phyloP scores from a whole-genome alignment of 1,140 invertebrate genomes.

The Hestina assimilis region DNA sequence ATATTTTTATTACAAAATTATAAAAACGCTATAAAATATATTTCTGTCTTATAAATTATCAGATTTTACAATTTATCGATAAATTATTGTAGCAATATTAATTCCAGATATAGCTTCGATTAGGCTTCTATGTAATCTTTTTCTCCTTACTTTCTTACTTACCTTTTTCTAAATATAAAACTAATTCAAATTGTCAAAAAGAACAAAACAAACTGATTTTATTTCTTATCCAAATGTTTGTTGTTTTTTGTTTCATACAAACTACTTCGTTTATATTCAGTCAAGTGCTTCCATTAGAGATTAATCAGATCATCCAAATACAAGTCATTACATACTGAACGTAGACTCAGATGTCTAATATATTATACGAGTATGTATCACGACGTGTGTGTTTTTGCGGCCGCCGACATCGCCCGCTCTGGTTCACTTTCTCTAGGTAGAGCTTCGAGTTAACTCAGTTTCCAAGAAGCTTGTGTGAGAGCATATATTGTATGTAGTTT shows the following conservation, averaged over 20 bases:
- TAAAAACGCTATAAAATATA: not conserved
- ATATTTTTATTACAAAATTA: not conserved
- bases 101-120: too few species aligned
- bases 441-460: not conserved
- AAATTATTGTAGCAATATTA: too few species aligned
- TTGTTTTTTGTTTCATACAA: not conserved
- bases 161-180: too few species aligned
- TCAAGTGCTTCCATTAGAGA: not conserved
- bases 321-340: not conserved
- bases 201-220: not conserved
- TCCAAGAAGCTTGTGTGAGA: not conserved
- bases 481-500: too few species aligned
- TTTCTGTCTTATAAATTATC: too few species aligned
- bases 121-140: too few species aligned
- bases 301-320: not conserved
- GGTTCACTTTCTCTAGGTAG: not conserved
- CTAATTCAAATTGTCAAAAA: not conserved
- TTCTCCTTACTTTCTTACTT: too few species aligned
- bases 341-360: not conserved
- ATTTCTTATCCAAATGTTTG: too few species aligned
- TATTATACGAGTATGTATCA: not conserved
- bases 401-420: not conserved
- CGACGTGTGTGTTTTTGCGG: not conserved
- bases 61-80: not conserved
- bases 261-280: not conserved